Evolutionary conservation across 2,888 invertebrate genomes (phyloP), one percentile per base, ranked within the genome.

Genomic region (Mesorhabditis sp.): DNA sequence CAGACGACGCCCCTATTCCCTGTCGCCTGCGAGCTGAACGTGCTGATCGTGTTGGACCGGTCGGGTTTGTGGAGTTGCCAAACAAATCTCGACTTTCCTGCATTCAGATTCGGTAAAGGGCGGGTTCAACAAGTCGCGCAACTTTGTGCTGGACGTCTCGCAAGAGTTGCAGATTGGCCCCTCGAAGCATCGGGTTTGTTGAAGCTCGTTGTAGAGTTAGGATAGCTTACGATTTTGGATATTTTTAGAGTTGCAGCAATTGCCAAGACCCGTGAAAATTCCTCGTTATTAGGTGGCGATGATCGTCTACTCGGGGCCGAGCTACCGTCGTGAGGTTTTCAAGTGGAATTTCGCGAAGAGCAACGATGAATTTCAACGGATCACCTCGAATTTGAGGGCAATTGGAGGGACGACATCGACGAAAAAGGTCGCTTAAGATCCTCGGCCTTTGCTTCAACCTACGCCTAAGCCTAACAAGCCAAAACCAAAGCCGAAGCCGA

Each of bases 401-500:
- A 80, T 82, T 58, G 83, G 83, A 66, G 83, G 83, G 66, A 83
- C 82, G 13, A 83, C 83, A 4, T 79, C 80, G 68, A 83, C 83
- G 3, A 75, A 76, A 65, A 79, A 78, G 70, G 78, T 75, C 64
- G 50, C 50, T 45, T n/a, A 50, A 50, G 58, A 13, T 10, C n/a
- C 44, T 7, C 42, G 13, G 67, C 67, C 62, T 43, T 67, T 67
- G 65, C 69, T 65, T 66, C 65, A 45, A 67, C 66, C 45, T 68
- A 67, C 7, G 15, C 1, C 7, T 4, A 15, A 65, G 43, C 28
- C n/a, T 5, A 5, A 7, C 4, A 6, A 43, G 65, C 28, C 28
- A 28, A 28, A 28, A 28, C 28, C 28, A 28, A 28, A 28, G 28
- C 28, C 28, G 28, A 28, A 28, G 28, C 28, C 28, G 1, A 28